Conservation (phyloP, 2,797 vertebrate genomes). For the Menidia menidia region DNA sequence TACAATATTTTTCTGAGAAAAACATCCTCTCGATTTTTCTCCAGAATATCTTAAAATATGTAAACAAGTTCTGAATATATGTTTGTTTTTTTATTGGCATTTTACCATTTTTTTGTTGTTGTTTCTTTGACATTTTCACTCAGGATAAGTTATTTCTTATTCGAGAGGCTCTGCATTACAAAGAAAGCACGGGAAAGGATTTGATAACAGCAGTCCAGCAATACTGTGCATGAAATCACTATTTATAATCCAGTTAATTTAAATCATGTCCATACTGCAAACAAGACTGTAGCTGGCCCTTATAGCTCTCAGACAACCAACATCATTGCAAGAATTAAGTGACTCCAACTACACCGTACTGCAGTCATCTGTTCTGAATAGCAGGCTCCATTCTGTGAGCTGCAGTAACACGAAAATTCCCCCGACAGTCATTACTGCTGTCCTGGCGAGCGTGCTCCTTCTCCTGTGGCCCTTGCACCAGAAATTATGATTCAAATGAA, state of each 20-base stretch:
- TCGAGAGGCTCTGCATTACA: background rate
- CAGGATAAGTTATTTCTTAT: background rate
- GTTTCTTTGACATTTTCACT: background rate
- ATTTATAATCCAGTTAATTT: background rate
- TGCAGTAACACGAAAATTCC: constrained; percentile 56
- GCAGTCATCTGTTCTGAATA: constrained; percentile 35
- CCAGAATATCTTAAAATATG: no score
- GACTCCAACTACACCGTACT: constrained; percentile 27
- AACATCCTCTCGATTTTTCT: no score
- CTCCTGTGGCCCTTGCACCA: constrained; percentile 57
- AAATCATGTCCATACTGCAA: constrained; percentile 21
- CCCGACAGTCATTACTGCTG: constrained; percentile 56
- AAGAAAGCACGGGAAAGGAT: background rate
- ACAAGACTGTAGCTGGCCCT: constrained; percentile 9
- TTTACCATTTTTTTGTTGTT: no score
- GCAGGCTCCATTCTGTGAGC: constrained; percentile 41
- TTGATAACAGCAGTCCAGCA: background rate
- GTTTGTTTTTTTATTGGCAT: no score
- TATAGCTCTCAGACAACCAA: constrained; percentile 18
- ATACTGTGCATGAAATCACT: background rate
- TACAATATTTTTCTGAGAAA: no score
- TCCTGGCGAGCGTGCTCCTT: constrained; percentile 29
- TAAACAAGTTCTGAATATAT: no score
- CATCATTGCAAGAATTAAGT: constrained; percentile 21
- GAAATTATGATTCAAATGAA: constrained; percentile 71